Percentiles rank a stretch among this genome's conserved stretches.
Conservation (phyloP, 2,113 vertebrate genomes). For the Argyrosomus japonicus region DNA sequence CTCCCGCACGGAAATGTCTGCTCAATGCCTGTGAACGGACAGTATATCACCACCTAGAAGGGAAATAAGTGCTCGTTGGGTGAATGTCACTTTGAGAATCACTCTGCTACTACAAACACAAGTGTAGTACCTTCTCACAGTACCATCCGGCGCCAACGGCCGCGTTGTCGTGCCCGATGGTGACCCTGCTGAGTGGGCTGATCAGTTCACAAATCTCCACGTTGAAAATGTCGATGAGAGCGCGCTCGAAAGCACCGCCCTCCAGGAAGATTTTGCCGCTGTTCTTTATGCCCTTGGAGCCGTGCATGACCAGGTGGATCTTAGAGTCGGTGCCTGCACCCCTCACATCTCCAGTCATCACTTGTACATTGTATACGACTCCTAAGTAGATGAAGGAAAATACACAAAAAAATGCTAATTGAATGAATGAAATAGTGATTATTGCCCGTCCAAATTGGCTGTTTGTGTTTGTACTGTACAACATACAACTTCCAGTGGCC, state of each 20-base stretch:
- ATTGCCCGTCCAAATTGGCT: too few relatives aligned
- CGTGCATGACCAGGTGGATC: constrained; percentile 94
- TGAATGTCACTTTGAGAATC: constrained; percentile 1
- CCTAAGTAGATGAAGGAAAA: constrained; percentile 77
- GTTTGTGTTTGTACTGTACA: too few relatives aligned
- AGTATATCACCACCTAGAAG: constrained; percentile 92
- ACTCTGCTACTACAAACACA: background rate
- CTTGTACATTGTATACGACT: constrained; percentile 92
- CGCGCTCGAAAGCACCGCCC: constrained; percentile 93
- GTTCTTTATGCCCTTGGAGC: constrained; percentile 93
- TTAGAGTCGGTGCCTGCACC: constrained; percentile 98
- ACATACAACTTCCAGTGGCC: too few relatives aligned
- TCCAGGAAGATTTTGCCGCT: constrained; percentile 96
- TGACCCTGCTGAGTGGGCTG: constrained; percentile 95
- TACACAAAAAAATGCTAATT: background rate
- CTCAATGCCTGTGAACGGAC: constrained; percentile 95
- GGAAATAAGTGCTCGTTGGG: constrained; percentile 1
- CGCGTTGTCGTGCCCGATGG: constrained; percentile 92
- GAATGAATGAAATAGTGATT: too few relatives aligned
- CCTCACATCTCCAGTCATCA: constrained; percentile 93
- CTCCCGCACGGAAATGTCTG: constrained; percentile 94
- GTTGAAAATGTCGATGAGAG: constrained; percentile 93
- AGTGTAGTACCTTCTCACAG: constrained; percentile 91
- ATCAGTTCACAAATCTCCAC: constrained; percentile 93
- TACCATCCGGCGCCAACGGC: constrained; percentile 95